Conservation (phyloP, 2,797 vertebrate species). For the Micrastur ruficollis region DNA sequence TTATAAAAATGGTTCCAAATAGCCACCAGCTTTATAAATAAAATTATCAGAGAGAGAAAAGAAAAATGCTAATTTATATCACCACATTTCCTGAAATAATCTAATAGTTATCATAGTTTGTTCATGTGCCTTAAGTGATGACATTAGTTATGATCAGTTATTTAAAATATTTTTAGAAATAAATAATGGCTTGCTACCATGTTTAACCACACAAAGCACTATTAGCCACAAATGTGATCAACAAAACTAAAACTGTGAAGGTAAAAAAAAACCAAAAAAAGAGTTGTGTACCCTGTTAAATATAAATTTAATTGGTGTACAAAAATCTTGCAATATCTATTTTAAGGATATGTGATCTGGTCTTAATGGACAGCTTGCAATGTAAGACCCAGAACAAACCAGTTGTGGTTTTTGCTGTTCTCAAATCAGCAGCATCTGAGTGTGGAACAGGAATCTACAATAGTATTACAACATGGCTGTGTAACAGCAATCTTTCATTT, state of each 20-base stretch:
- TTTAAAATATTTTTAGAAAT: not conserved
- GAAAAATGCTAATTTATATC: not conserved
- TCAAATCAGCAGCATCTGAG: not conserved
- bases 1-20: not conserved
- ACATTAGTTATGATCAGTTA: not conserved
- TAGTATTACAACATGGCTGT: not conserved
- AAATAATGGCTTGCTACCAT: not conserved
- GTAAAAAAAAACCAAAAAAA: slow-evolving; percentile 37
- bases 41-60: not conserved
- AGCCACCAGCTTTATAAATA: not conserved
- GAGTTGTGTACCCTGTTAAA: not conserved
- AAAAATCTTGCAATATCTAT: slow-evolving; percentile 64
- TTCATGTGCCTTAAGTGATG: not conserved
- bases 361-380: slow-evolving; percentile 56
- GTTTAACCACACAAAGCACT: not conserved
- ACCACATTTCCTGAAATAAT: not conserved
- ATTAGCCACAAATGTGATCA: not conserved
- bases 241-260: not conserved
- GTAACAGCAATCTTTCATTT: not conserved
- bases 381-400: slow-evolving; percentile 45
- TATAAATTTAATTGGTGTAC: slow-evolving; percentile 52
- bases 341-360: slow-evolving; percentile 59
- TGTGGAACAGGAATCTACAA: not conserved
- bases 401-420: slow-evolving; percentile 25
- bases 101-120: not conserved